Evolutionary conservation across 2,888 invertebrate genomes (phyloP), one percentile per base, ranked within the genome.

Genomic region (Diarsia brunnea): DNA sequence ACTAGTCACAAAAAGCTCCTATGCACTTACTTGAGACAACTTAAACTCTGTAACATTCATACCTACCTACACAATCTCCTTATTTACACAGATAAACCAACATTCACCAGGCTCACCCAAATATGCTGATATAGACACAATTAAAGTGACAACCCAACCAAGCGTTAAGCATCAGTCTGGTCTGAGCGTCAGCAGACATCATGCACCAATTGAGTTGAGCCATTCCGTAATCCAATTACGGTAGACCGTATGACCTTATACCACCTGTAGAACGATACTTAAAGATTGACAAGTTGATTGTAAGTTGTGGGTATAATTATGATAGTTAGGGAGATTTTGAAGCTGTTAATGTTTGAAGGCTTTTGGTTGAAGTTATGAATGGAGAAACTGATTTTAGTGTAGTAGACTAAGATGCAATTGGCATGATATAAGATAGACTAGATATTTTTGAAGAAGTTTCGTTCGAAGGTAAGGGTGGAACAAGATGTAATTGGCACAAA

Each of bases 171-270:
- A 80, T 55, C 69, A 85, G 83, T 80, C 76, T 80, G 43, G 69
- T 69, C 74, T 53, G 47, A n/a, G 70, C 60, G 74, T 70, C 74
- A 77, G 87, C 90, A 94, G 94, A 94, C 94, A 92, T 89, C 89
- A 93, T 92, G 94, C 93, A 90, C 93, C 91, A 93, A 84, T 95
- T 92, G 89, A 82, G 88, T 83, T 87, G 78, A 87, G 90, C 87
- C 81, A 91, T 93, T 93, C 91, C 90, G 88, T 95, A 95, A 95
- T 95, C 95, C 94, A 93, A 95, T 94, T 93, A 94, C 75, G 58
- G 84, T 81, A 84, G 84, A 86, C 85, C 64, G 85, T 84, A 79
- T 84, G 86, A 88, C 87, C 86, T 89, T 82, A 80, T 77, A 75
- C 78, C 90, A 90, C 89, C 88, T 91, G 91, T 89, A 86, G 71